Percentiles rank a stretch among this genome's conserved stretches.
These are phyloP conservation scores for Macropis europaea DNA, from an alignment of 2,888 invertebrate genomes.

Conservation along the genomic window DNA sequence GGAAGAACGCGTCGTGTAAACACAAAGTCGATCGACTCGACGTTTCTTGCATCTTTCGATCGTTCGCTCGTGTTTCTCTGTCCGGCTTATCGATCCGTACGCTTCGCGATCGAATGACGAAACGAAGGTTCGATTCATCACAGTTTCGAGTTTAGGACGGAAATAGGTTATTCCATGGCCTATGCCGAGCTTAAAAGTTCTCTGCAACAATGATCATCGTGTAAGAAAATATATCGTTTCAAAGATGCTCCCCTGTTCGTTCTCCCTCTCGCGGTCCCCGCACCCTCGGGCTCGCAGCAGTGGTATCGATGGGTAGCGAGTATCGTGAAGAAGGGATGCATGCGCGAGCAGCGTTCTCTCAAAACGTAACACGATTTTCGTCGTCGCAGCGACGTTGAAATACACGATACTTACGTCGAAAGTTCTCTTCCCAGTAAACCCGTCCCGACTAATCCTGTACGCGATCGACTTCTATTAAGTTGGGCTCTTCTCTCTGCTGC, in stretches of 20 bases:
- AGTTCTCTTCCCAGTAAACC: slow-evolving; percentile 85
- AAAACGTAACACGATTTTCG: background rate
- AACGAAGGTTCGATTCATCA: slow-evolving; percentile 68
- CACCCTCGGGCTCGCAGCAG: background rate
- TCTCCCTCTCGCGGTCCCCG: too few relatives aligned
- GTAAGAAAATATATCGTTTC: slow-evolving; percentile 34
- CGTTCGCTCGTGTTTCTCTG: slow-evolving; percentile 6
- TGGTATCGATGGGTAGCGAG: background rate
- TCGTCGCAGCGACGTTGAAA: background rate
- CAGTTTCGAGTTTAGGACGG: slow-evolving; percentile 76
- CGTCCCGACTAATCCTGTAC: slow-evolving; percentile 87
- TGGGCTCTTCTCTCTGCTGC: slow-evolving; percentile 95
- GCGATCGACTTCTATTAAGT: slow-evolving; percentile 91
- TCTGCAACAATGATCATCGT: slow-evolving; percentile 68
- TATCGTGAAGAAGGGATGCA: background rate
- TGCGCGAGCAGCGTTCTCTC: background rate
- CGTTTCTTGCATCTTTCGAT: background rate
- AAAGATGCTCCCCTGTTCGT: background rate
- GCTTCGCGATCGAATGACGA: slow-evolving; percentile 20
- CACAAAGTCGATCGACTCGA: background rate
- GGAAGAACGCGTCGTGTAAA: background rate
- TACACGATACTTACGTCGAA: slow-evolving; percentile 82
- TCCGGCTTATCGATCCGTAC: slow-evolving; percentile 10
- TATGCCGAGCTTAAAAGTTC: slow-evolving; percentile 80
- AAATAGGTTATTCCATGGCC: slow-evolving; percentile 63